These are phyloP conservation scores for Tachina grossa DNA, from an alignment of 2,888 invertebrate genomes.

Conservation along the genomic window DNA sequence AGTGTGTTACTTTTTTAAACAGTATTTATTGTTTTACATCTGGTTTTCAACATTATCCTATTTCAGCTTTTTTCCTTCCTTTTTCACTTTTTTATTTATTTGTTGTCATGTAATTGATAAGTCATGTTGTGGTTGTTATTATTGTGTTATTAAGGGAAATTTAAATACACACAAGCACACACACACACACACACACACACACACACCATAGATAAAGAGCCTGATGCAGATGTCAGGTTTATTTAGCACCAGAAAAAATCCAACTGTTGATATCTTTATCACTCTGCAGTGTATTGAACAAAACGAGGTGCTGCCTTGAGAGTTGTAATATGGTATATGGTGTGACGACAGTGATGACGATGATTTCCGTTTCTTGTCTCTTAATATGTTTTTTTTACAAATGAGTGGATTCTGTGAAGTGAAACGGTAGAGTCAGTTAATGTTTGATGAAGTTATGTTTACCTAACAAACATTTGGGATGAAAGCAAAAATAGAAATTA, in stretches of 20 bases:
- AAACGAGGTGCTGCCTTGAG: background rate
- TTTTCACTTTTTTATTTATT: background rate
- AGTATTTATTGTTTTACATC: slow-evolving; percentile 45
- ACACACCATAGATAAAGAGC: background rate
- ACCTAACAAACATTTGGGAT: too few species aligned
- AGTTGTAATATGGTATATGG: background rate
- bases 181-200: background rate
- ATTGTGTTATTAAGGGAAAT: background rate
- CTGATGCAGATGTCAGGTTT: background rate
- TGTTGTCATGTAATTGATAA: slow-evolving; percentile 45
- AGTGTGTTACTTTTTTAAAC: background rate
- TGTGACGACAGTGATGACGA: background rate
- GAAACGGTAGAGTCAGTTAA: background rate
- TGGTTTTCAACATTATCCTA: slow-evolving; percentile 12
- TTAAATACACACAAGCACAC: too few species aligned
- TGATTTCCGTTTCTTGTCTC: slow-evolving; percentile 18
- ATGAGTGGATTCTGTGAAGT: background rate
- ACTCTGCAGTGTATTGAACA: background rate
- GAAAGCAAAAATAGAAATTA: too few species aligned
- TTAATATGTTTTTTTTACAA: slow-evolving; percentile 18
- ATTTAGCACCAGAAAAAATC: background rate
- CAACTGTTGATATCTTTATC: background rate
- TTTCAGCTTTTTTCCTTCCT: background rate
- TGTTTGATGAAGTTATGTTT: background rate
- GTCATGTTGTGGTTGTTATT: slow-evolving; percentile 19